Conservation (phyloP, 2,888 invertebrate species). For the Fabriciana adippe region DNA sequence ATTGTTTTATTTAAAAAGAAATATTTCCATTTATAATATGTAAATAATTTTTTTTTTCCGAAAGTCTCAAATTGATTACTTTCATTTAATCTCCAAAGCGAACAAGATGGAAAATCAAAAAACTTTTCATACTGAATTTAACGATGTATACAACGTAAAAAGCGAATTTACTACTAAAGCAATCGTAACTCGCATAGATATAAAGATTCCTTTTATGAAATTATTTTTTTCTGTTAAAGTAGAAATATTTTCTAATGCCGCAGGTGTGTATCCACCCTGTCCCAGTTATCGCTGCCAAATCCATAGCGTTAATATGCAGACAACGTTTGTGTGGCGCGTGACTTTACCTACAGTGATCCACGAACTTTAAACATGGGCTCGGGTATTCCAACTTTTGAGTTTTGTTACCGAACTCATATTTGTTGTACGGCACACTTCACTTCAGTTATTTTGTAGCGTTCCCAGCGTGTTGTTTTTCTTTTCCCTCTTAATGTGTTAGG, state of each 20-base stretch:
- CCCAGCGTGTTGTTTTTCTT: neutral
- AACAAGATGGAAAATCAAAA: too few species aligned
- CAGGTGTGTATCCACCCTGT: constrained; percentile 26
- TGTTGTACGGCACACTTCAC: neutral
- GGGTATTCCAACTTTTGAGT: constrained; percentile 12
- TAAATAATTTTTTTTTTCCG: too few species aligned
- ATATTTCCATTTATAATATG: too few species aligned
- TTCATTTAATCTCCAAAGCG: too few species aligned
- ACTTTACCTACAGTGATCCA: constrained; percentile 13
- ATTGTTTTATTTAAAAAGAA: too few species aligned
- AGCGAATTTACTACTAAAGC: neutral
- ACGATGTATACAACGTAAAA: neutral
- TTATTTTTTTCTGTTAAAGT: neutral
- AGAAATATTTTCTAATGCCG: constrained; percentile 8
- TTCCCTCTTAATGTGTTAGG: neutral
- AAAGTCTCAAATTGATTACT: too few species aligned
- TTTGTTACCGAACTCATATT: constrained; percentile 6
- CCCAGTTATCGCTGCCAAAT: constrained; percentile 31
- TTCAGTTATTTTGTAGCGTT: neutral
- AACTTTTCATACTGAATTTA: neutral
- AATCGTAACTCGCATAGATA: neutral
- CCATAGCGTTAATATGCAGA: constrained; percentile 27
- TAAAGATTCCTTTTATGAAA: neutral
- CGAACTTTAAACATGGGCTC: constrained; percentile 18
- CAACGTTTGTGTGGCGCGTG: constrained; percentile 21